phyloP scores from a whole-genome alignment of 2,797 vertebrate species.

The Dicrostonyx torquatus region DNA sequence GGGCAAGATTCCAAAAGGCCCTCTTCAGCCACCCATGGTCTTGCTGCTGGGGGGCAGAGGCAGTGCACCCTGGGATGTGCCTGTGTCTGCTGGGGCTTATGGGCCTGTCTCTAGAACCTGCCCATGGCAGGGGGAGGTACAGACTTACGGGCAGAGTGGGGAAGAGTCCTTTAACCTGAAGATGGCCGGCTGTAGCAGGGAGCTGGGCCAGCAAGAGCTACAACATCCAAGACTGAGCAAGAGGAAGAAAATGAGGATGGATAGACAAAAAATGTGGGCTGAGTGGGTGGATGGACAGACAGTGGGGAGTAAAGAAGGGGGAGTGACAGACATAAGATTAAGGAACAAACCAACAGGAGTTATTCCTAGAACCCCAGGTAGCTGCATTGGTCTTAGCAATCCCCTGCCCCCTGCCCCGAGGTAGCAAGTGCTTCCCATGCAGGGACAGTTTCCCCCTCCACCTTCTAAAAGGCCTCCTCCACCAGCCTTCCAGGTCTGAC shows the following conservation, averaged over 20 bases:
- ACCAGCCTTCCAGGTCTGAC: background rate
- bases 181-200: background rate
- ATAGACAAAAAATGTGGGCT: no score
- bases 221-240: background rate
- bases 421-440: background rate
- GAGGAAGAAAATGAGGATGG: no score
- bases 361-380: background rate
- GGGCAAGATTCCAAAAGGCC: conserved; percentile 73
- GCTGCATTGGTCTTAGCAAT: background rate
- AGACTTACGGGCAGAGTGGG: fast-evolving
- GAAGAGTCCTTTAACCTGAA: background rate
- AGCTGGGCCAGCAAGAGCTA: background rate
- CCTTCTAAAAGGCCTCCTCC: background rate
- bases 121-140: no score
- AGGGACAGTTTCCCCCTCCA: background rate
- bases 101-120: background rate
- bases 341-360: background rate
- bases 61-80: background rate
- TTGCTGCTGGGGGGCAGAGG: background rate
- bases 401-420: no score
- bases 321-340: background rate
- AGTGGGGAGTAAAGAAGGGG: background rate
- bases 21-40: conserved; percentile 2
- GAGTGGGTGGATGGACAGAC: background rate
- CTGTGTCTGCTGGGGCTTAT: background rate